Evolutionary conservation across 2,888 invertebrate genomes (phyloP), one percentile per base, ranked within the genome.

Genomic region (Rhingia rostrata): DNA sequence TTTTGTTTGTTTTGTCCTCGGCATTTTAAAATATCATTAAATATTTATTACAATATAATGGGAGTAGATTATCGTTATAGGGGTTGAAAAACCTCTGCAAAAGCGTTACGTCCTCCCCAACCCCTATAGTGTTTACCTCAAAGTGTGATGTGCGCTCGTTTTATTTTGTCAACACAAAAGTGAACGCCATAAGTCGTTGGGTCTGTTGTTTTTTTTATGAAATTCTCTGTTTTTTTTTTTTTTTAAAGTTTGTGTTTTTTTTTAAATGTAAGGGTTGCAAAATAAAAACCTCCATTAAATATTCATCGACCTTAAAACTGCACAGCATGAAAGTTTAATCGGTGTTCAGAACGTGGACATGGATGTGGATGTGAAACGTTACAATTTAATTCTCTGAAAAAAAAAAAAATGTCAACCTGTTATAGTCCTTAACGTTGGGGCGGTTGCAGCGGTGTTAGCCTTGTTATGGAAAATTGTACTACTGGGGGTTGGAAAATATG

Each of bases 11-110:
- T 82, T 74, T 79, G 85, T 81, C 64, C 70, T 47, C 72, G 54
- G 75, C 85, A 77, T 85, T 85, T 81, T 85, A 85, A 85, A 85
- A 85, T 72, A 43, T 81, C 81, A 85, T 85, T 56, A 77, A 85
- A 85, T 77, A 85, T 85, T 61, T 73, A 85, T 56, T 45, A 53
- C 75, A 85, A 81, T 81, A 85, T 85, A 85, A 85, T 85, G 85
- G 80, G 80, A 77, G 77, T 81, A 80, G 81, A 81, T 85, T 85
- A 85, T 85, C 81, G 74, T 84, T 80, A 84, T 80, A 84, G 84
- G 84, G 84, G 84, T 84, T 84, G 80, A 70, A 79, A 78, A 83
- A 83, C 73, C 82, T 77, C 72, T 82, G 77, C 61, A 82, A 77
- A 22, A 22, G 22, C 2, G 22, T 22, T 22, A 12, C 14, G 33